These are phyloP conservation scores for Megalops atlanticus DNA, from an alignment of 2,113 vertebrate genomes.

Conservation along the genomic window DNA sequence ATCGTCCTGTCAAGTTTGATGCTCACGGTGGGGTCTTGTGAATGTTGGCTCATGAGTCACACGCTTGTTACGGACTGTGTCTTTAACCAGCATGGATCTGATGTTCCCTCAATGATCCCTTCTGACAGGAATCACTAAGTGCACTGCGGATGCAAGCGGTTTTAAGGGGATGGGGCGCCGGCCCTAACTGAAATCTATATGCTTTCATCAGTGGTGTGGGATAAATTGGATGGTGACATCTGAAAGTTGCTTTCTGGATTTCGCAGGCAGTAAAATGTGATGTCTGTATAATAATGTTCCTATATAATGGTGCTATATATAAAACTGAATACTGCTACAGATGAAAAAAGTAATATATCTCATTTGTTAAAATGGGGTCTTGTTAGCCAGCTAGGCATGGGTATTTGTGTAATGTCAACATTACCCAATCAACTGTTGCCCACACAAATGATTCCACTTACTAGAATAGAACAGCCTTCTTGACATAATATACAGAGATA, in stretches of 20 bases:
- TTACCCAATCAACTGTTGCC: too few species aligned
- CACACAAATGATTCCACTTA: too few species aligned
- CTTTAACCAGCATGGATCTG: constrained; percentile 32
- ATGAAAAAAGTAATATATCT: too few species aligned
- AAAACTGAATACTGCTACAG: too few species aligned
- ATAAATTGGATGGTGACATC: neutral
- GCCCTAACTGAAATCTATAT: constrained; percentile 26
- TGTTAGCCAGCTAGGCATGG: too few species aligned
- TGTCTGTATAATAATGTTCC: too few species aligned
- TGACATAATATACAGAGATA: too few species aligned
- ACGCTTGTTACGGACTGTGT: constrained; percentile 7
- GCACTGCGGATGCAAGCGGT: constrained; percentile 4
- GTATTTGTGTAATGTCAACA: too few species aligned
- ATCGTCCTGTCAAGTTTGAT: neutral
- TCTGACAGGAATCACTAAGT: constrained; percentile 22
- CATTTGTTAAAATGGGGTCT: too few species aligned
- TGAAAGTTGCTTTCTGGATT: neutral
- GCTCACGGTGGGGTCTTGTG: too few species aligned
- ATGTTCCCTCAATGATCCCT: constrained; percentile 33
- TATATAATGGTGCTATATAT: too few species aligned
- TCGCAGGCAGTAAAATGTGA: neutral
- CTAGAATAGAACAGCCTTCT: too few species aligned
- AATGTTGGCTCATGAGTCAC: neutral
- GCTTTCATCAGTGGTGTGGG: neutral
- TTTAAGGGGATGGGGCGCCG: neutral